These are phyloP conservation scores for Urechis unicinctus DNA, from an alignment of 2,888 invertebrate genomes.

Conservation along the genomic window DNA sequence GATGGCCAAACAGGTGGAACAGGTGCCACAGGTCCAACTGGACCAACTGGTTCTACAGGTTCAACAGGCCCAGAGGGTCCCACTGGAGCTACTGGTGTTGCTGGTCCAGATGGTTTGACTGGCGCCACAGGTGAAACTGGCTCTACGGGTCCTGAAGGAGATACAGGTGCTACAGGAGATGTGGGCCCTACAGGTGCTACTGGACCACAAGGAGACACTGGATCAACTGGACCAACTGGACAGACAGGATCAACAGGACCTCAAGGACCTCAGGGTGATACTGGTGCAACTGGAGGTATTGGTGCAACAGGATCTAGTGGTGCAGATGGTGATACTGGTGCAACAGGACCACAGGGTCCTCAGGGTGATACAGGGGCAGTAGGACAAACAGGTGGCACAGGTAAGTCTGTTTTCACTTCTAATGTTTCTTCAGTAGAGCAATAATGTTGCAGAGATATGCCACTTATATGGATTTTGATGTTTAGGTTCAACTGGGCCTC, in stretches of 20 bases:
- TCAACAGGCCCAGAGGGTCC: constrained; percentile 62
- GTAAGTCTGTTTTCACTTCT: constrained; percentile 4
- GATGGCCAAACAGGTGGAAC: constrained; percentile 15
- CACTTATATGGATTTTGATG: too few relatives aligned
- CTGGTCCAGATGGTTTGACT: neutral
- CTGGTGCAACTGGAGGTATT: neutral
- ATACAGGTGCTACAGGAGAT: constrained; percentile 11
- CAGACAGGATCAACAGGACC: constrained; percentile 6
- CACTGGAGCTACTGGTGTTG: neutral
- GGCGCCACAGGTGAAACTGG: neutral
- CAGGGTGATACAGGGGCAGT: constrained; percentile 1
- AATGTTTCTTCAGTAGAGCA: too few relatives aligned
- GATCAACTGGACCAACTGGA: constrained; percentile 14
- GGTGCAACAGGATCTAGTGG: neutral
- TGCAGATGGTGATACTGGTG: constrained; percentile 3
- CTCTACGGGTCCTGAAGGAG: constrained; percentile 7
- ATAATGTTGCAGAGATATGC: too few relatives aligned
- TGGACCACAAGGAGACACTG: constrained; percentile 21
- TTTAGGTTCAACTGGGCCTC: too few relatives aligned
- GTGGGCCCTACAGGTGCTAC: constrained; percentile 20
- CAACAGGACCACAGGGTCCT: constrained; percentile 9
- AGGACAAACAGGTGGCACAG: neutral
- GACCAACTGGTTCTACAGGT: constrained; percentile 54
- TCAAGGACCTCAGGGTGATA: neutral
- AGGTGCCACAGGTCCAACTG: constrained; percentile 31